phyloP scores from a whole-genome alignment of 1,140 invertebrate species.

The Philotrypesis tridentata region DNA sequence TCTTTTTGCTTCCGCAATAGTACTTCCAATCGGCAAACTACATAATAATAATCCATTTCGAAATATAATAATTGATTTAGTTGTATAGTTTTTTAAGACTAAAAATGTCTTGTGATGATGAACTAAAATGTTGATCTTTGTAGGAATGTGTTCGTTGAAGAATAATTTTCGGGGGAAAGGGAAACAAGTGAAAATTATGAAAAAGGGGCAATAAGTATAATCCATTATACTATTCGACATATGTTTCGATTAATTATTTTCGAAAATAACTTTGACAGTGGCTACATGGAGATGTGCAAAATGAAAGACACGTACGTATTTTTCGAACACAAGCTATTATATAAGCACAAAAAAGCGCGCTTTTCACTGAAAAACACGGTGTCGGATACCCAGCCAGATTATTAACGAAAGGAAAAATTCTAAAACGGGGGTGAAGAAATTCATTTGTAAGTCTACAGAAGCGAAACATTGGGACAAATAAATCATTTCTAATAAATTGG shows the following conservation, averaged over 20 bases:
- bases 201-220: background rate
- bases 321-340: slow-evolving; percentile 47
- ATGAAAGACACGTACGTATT: background rate
- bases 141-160: background rate
- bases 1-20: background rate
- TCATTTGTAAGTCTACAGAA: slow-evolving; percentile 11
- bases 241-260: background rate
- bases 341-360: slow-evolving; percentile 24
- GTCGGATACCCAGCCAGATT: background rate
- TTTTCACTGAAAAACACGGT: background rate
- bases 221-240: background rate
- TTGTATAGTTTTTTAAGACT: background rate
- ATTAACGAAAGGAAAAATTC: slow-evolving; percentile 2
- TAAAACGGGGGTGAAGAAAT: background rate
- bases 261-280: background rate
- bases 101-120: background rate
- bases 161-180: background rate
- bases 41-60: background rate
- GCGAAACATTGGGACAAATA: background rate
- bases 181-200: background rate
- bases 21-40: slow-evolving; percentile 68
- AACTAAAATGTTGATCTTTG: background rate
- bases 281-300: background rate
- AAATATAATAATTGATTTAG: background rate
- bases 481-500: slow-evolving; percentile 7